A percentile compares a stretch with the other conserved stretches of the same genome.
Conservation (phyloP, 1,140 invertebrate genomes). For the Nymphalis io region DNA sequence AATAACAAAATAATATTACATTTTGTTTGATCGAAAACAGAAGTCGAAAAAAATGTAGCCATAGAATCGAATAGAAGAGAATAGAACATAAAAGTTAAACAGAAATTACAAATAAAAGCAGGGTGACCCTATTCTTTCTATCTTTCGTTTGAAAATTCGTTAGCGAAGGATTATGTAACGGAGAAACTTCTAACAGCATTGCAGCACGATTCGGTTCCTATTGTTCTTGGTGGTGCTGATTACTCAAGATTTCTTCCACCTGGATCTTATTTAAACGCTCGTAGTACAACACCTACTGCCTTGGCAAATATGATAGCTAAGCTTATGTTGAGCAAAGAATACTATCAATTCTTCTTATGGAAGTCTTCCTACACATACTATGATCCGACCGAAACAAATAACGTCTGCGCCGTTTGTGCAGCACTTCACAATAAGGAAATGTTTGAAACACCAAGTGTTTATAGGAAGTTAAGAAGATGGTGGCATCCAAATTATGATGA, state of each 20-base stretch:
- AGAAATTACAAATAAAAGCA: too few species aligned
- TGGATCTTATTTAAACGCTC: constrained; percentile 60
- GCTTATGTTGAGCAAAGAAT: constrained; percentile 49
- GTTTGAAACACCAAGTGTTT: constrained; percentile 41
- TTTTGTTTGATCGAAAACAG: too few species aligned
- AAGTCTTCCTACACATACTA: constrained; percentile 53
- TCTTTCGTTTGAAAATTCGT: constrained; percentile 86
- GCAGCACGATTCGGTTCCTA: constrained; percentile 76
- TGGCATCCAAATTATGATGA: constrained; percentile 56
- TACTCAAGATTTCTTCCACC: constrained; percentile 69
- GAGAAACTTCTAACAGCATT: constrained; percentile 83
- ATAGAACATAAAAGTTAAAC: too few species aligned
- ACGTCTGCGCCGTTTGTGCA: constrained; percentile 58
- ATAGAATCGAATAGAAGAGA: too few species aligned
- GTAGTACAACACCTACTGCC: constrained; percentile 27
- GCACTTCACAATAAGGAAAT: constrained; percentile 52
- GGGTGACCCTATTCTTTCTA: constrained; percentile 88
- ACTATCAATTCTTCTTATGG: constrained; percentile 60
- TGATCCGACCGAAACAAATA: constrained; percentile 39
- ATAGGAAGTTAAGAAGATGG: constrained; percentile 59
- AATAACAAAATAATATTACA: too few species aligned
- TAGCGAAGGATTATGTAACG: constrained; percentile 83
- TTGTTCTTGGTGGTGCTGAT: constrained; percentile 78
- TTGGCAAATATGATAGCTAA: constrained; percentile 50
- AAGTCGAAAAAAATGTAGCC: too few species aligned